Conservation (phyloP, 1,140 invertebrate species). For the Chrysoperla carnea region DNA sequence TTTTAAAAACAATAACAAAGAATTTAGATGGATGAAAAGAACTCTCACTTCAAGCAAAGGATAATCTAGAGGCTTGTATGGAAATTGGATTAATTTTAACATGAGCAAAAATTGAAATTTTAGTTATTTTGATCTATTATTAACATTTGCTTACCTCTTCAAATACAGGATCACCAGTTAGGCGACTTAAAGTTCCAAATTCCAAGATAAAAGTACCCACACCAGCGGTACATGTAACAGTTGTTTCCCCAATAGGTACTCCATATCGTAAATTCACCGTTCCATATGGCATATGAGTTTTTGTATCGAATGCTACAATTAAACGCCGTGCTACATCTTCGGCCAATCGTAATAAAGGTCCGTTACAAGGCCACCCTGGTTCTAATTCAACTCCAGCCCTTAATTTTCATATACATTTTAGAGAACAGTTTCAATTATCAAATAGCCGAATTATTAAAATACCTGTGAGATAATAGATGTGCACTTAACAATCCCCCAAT, state of each 20-base stretch:
- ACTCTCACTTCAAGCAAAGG: too few relatives aligned
- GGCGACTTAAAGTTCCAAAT: slow-evolving; percentile 84
- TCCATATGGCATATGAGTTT: slow-evolving; percentile 96
- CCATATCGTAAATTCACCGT: slow-evolving; percentile 87
- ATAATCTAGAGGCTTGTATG: too few relatives aligned
- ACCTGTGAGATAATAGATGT: slow-evolving; percentile 76
- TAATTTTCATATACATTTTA: too few relatives aligned
- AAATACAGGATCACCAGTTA: slow-evolving; percentile 91
- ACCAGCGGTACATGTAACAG: slow-evolving; percentile 93
- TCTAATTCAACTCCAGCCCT: slow-evolving; percentile 70
- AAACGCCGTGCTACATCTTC: slow-evolving; percentile 85
- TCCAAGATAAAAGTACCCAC: slow-evolving; percentile 96
- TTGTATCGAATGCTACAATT: slow-evolving; percentile 76
- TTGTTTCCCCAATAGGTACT: slow-evolving; percentile 87
- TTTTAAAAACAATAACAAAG: too few relatives aligned
- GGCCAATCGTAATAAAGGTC: slow-evolving; percentile 79
- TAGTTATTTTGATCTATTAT: too few relatives aligned
- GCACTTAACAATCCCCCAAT: slow-evolving; percentile 92
- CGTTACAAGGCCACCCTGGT: slow-evolving; percentile 93
- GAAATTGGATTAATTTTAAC: too few relatives aligned
- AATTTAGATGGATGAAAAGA: too few relatives aligned
- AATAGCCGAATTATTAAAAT: slow-evolving; percentile 12
- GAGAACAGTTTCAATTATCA: slow-evolving; percentile 1
- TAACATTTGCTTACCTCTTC: slow-evolving; percentile 43
- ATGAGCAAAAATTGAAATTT: too few relatives aligned